These are phyloP conservation scores for Notarius lentiginosus DNA, from an alignment of 2,113 vertebrate species.

Conservation along the genomic window DNA sequence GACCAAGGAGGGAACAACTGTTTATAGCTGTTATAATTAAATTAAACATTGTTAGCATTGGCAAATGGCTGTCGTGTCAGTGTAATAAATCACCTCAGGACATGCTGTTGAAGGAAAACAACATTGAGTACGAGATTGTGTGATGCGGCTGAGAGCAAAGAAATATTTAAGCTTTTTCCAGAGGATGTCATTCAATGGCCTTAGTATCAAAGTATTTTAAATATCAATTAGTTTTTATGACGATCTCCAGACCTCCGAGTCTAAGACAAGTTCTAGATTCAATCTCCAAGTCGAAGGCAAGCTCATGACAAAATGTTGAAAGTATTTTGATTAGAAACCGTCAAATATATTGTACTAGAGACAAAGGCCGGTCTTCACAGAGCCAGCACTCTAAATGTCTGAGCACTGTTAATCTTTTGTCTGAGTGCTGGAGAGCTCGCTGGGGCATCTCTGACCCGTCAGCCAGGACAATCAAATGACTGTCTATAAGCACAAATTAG, in stretches of 20 bases:
- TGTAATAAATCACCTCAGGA: background rate
- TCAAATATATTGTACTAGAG: background rate
- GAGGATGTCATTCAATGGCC: background rate
- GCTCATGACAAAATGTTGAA: background rate
- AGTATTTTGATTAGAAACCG: conserved; percentile 6
- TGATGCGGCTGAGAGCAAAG: background rate
- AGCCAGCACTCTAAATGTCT: conserved; percentile 10
- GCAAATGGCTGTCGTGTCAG: background rate
- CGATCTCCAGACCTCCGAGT: background rate
- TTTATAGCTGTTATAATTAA: background rate
- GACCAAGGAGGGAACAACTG: background rate
- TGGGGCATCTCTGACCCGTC: conserved; percentile 20
- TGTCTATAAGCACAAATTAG: conserved; percentile 23
- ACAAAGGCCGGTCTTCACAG: background rate
- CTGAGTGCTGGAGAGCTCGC: background rate
- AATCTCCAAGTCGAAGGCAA: background rate
- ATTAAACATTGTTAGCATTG: background rate
- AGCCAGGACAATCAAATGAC: background rate
- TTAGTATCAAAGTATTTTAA: background rate
- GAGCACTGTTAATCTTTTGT: conserved; percentile 27
- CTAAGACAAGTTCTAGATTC: background rate
- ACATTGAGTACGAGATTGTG: background rate
- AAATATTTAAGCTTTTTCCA: background rate
- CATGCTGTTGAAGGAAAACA: background rate
- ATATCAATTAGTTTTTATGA: background rate